A percentile compares a stretch with the other conserved stretches of the same genome.
Evolutionary conservation across 2,113 vertebrate species (phyloP).

Genomic region (Pogonocichla stellata): DNA sequence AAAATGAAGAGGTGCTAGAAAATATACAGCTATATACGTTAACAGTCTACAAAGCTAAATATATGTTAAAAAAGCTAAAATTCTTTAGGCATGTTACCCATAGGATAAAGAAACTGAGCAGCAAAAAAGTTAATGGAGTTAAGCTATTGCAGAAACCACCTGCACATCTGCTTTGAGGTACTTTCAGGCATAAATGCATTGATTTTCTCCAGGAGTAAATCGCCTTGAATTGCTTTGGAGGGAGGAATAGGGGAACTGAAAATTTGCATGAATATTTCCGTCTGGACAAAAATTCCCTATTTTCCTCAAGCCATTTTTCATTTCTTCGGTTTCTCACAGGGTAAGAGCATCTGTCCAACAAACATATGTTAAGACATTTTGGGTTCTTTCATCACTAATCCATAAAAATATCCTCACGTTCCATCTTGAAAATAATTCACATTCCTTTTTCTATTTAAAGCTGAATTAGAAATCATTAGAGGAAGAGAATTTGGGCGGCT

Average conservation of each 20-base stretch:
- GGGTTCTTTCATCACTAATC: background rate
- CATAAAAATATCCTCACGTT: background rate
- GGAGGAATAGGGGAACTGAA: background rate
- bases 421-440: conserved; percentile 11
- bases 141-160: background rate
- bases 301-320: background rate
- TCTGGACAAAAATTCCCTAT: background rate
- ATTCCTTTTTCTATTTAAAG: conserved; percentile 9
- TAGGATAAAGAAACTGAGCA: background rate
- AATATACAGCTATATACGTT: background rate
- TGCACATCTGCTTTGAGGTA: background rate
- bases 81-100: background rate
- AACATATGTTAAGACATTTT: background rate
- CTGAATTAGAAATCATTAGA: background rate
- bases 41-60: background rate
- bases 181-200: background rate
- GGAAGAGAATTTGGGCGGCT: background rate
- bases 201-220: background rate
- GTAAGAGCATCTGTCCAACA: background rate
- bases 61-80: background rate
- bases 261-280: background rate
- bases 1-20: background rate
- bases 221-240: background rate
- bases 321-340: background rate
- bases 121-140: background rate